Evolutionary conservation across 2,888 invertebrate species (phyloP), one percentile per base, ranked within the genome.

Genomic region (Drosophila antonietae): DNA sequence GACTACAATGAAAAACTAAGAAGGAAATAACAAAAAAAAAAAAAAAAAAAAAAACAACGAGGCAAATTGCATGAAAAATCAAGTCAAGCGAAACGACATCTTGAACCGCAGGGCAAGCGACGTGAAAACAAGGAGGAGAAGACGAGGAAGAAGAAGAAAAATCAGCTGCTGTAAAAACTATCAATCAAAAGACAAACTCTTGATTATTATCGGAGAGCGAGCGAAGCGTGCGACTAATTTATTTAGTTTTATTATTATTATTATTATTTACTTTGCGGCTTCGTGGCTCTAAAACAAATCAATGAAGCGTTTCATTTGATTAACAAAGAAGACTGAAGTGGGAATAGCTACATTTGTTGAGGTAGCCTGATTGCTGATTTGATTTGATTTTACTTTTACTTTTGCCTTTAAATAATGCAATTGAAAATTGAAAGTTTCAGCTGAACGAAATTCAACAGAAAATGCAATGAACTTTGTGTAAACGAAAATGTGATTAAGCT

Each of bases 161-260:
- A n/a, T 65, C 67, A 63, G 20, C 46, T 53, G 64, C 56, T 64
- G 52, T 51, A 73, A 73, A 81, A 83, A 88, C 89, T 88, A 84
- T 84, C 84, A 84, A 84, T 84, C 84, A 84, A 78, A 81, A 75
- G 83, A 83, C 75, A 86, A 83, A 80, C 73, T 68, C 68, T 80
- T 81, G 70, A 81, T 86, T 80, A 88, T 75, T 68, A 74, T 73
- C 77, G 55, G 46, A 23, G 37, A 69, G 74, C 69, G 62, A 83
- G 70, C 74, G 68, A 75, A 84, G 87, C 89, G 79, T 81, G 79
- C 69, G 77, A 51, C 72, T 79, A 77, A 87, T 86, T 70, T 78
- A 83, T 78, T 79, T 79, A 71, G 47, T 49, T 64, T 74, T 49
- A 63, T 75, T 55, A 56, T 56, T 53, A 51, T 55, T 51, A 53